phyloP scores from a whole-genome alignment of 2,113 vertebrate genomes.

The Clarias batrachus region DNA sequence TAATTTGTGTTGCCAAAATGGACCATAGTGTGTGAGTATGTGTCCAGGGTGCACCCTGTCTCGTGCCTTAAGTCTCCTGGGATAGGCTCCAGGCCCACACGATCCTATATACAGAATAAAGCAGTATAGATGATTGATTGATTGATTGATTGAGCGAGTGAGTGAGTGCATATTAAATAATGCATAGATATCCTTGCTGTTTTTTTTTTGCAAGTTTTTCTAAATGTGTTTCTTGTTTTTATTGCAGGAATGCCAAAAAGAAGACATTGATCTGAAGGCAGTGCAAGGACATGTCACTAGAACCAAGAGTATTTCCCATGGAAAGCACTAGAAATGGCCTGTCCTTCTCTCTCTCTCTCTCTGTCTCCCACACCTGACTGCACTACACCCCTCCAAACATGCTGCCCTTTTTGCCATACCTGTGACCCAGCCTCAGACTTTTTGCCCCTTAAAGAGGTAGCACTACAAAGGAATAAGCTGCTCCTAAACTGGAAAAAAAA shows the following conservation, averaged over 20 bases:
- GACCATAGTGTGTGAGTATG: too few species aligned
- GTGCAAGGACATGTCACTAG: constrained; percentile 57
- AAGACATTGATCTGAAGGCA: constrained; percentile 52
- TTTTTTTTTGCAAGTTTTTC: not conserved
- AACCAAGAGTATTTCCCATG: constrained; percentile 62
- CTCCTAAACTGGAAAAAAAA: constrained; percentile 28
- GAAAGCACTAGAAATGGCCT: constrained; percentile 45
- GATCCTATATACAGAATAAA: too few species aligned
- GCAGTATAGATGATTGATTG: too few species aligned
- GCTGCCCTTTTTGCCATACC: not conserved
- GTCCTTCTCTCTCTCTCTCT: constrained; percentile 24
- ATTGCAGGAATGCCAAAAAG: constrained; percentile 61
- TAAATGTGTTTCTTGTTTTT: constrained; percentile 24
- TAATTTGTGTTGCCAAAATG: too few species aligned
- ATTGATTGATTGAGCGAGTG: too few species aligned
- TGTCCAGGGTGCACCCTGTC: too few species aligned
- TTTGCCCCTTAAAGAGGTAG: constrained; percentile 27
- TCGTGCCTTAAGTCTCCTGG: too few species aligned
- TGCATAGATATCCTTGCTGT: not conserved
- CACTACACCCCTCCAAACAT: constrained; percentile 14
- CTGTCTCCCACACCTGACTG: constrained; percentile 5
- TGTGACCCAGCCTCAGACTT: constrained; percentile 20
- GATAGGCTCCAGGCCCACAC: too few species aligned
- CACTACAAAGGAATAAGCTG: constrained; percentile 41
- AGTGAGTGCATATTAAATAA: too few species aligned